A percentile compares a stretch with the other conserved stretches of the same genome.
Evolutionary conservation across 35 echinoderm and acorn worm genomes (phyloP).

Genomic region (Heliocidaris erythrogramma): DNA sequence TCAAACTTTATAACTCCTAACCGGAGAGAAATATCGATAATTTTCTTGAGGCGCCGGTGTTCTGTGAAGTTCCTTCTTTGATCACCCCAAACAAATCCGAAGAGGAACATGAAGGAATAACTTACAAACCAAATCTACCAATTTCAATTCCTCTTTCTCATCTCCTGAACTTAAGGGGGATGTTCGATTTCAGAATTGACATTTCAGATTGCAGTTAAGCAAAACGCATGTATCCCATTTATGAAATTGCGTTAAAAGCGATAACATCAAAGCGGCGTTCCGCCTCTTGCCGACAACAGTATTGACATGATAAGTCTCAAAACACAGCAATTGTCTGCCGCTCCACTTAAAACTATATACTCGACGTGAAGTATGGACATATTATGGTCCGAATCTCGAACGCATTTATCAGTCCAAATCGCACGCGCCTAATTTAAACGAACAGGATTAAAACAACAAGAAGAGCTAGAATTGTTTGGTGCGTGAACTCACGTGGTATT

Average conservation of each 20-base stretch:
- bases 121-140: not conserved
- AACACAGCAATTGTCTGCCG: slow-evolving; percentile 8
- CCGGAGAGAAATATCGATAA: not conserved
- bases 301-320: slow-evolving; percentile 17
- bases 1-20: not conserved
- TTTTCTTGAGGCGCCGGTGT: not conserved
- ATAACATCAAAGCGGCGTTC: slow-evolving; percentile 19
- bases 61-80: not conserved
- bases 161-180: not conserved
- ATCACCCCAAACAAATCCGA: not conserved
- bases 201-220: slow-evolving; percentile 42
- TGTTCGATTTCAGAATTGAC: slow-evolving; percentile 26
- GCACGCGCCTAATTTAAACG: slow-evolving; percentile 16
- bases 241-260: slow-evolving; percentile 42
- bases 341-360: slow-evolving; percentile 9
- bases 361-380: not conserved
- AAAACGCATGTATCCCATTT: slow-evolving; percentile 37
- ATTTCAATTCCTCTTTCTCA: not conserved
- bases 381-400: not conserved
- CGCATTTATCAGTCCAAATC: slow-evolving; percentile 26
- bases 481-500: not conserved
- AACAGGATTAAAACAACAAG: slow-evolving; percentile 31
- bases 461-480: not conserved
- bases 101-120: not conserved
- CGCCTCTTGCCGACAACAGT: slow-evolving; percentile 10